phyloP scores from a whole-genome alignment of 2,797 vertebrate species.

The Craterocephalus amniculus region DNA sequence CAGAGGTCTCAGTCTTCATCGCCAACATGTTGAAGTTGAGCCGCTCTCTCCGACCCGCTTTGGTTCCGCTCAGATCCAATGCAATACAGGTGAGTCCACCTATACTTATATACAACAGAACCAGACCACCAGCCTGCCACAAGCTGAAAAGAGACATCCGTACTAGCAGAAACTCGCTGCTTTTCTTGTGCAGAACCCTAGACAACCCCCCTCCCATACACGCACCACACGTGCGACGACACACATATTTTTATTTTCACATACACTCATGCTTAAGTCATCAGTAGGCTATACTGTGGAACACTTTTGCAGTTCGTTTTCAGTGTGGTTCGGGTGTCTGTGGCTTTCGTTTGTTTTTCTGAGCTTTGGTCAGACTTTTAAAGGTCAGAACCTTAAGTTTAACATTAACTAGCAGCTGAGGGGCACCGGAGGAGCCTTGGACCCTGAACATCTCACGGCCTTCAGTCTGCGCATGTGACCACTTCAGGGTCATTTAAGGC shows the following conservation, averaged over 20 bases:
- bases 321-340: not conserved
- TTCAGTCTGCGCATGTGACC: not conserved
- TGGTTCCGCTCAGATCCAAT: constrained; percentile 3
- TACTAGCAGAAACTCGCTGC: not conserved
- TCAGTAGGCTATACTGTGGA: too few species aligned
- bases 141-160: not conserved
- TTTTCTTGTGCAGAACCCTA: not conserved
- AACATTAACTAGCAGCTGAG: constrained; percentile 38
- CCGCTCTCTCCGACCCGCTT: constrained; percentile 25
- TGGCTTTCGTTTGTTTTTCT: not conserved
- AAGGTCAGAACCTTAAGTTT: constrained; percentile 30
- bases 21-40: constrained; percentile 50
- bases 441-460: constrained; percentile 9
- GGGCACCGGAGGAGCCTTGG: not conserved
- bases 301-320: not conserved
- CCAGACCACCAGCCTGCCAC: not conserved
- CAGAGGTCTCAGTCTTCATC: not conserved
- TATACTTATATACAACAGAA: not conserved
- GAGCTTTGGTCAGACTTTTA: constrained; percentile 18
- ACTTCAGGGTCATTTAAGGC: not conserved
- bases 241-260: not conserved
- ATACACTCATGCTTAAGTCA: not conserved
- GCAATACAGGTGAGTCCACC: constrained; percentile 50
- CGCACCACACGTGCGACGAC: not conserved
- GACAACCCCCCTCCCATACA: not conserved